Evolutionary conservation across 2,113 vertebrate genomes (phyloP).

Genomic region (Larimichthys polyactis): DNA sequence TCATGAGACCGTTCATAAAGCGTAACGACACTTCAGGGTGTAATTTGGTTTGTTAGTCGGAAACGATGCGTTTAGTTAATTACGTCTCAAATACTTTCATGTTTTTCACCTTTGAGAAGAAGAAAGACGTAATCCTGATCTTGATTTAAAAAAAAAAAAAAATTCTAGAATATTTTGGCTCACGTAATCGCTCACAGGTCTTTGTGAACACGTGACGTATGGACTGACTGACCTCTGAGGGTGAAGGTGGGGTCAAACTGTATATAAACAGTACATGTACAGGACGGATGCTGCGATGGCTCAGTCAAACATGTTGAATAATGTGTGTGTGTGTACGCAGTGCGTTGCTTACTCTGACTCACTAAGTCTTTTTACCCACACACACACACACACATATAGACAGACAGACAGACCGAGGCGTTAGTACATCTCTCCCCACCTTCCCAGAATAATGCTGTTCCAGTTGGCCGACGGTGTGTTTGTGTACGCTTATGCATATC

Average conservation of each 20-base stretch:
- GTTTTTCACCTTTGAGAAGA: neutral
- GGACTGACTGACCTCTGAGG: neutral
- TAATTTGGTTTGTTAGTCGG: neutral
- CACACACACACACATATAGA: too few species aligned
- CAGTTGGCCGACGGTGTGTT: constrained; percentile 43
- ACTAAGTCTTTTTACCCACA: neutral
- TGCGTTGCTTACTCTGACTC: constrained; percentile 32
- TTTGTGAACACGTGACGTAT: neutral
- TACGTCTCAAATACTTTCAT: neutral
- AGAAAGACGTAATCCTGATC: neutral
- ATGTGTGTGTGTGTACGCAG: constrained; percentile 6
- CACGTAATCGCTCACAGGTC: neutral
- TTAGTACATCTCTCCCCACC: constrained; percentile 18
- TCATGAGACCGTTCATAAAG: neutral
- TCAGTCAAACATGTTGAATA: constrained; percentile 2
- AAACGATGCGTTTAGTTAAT: neutral
- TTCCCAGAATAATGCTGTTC: constrained; percentile 31
- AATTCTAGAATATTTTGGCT: too few species aligned
- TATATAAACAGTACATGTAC: neutral
- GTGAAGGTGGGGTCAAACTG: constrained; percentile 4
- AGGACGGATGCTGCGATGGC: constrained; percentile 8
- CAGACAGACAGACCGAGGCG: constrained; percentile 11
- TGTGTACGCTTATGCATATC: constrained; percentile 55
- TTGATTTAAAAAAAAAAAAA: neutral
- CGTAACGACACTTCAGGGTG: neutral